Evolutionary conservation across 2,113 vertebrate species (phyloP), one percentile per base, ranked within the genome.

Genomic region (Urocolius indicus): DNA sequence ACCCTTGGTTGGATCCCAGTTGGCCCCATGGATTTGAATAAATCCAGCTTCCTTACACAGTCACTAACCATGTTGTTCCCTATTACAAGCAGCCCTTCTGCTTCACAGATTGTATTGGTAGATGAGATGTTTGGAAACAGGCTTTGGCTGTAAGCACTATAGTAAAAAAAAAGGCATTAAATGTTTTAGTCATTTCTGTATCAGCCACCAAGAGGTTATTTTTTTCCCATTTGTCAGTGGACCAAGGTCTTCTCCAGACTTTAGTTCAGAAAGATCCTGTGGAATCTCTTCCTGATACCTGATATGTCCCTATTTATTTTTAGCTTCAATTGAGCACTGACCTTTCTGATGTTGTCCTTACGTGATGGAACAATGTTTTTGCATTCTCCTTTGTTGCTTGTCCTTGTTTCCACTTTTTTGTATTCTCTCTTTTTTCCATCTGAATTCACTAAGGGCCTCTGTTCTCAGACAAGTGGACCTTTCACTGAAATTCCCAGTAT

Each of bases 21-120:
- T 75, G 23, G 14, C 21, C 12, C 6, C n/a, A 58, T 29, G 29
- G 67, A 51, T 48, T 13, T 48, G 20, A 68, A 61, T 52, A 57
- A 6, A 38, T 49, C 9, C 30, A 63, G 0, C 12, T 27, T 75
- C 12, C 34, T 68, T 45, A 46, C 4, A 10, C 2, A 0, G 1
- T 36, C 48, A 17, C 20, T 71, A 45, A 32, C 21, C 4, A 2
- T 57, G 22, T 38, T 79, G 9, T 6, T 4, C 8, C 51, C 36
- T 46, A 38, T 13, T 66, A 7, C 4, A 1, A 4, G 6, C 29
- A 74, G 22, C 26, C 13, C 3, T n/a, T 62, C 38, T 49, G 5
- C 19, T 75, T 88, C 34, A 14, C 24, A 66, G 46, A 21, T 12
- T 51, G 21, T 36, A 20, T 9, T 32, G 55, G 6, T 58, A n/a